A percentile compares a stretch with the other conserved stretches of the same genome.
Conservation (phyloP, 2,113 vertebrate species). For the Archilochus colubris region DNA sequence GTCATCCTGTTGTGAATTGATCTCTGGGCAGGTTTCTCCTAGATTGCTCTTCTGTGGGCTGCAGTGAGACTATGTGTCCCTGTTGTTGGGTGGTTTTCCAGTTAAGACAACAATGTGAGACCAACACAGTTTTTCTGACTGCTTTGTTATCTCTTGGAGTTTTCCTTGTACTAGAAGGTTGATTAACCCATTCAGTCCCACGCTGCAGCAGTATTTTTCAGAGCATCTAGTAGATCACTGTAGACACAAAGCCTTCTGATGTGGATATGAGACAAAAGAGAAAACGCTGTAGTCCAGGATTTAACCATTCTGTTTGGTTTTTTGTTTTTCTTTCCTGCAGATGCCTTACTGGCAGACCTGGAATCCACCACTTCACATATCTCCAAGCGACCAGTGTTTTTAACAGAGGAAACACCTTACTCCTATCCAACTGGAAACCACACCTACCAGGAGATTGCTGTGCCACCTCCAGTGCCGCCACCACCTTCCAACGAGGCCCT, state of each 20-base stretch:
- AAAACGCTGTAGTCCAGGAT: not conserved
- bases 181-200: not conserved
- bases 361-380: slow-evolving; percentile 98
- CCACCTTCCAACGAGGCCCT: slow-evolving; percentile 89
- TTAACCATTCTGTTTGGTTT: not conserved
- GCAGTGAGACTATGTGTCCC: fast-evolving
- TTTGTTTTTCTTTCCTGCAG: slow-evolving; percentile 60
- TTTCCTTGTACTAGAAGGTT: not conserved
- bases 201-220: not conserved
- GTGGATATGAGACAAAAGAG: not conserved
- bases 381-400: slow-evolving; percentile 91
- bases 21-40: not conserved
- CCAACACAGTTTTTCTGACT: not conserved
- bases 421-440: slow-evolving; percentile 90
- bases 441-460: slow-evolving; percentile 86
- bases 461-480: slow-evolving; percentile 87
- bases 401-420: slow-evolving; percentile 92
- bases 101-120: not conserved
- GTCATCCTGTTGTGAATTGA: not conserved
- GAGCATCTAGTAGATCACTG: not conserved
- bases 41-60: not conserved
- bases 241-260: not conserved
- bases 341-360: slow-evolving; percentile 93
- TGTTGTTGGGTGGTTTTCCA: not conserved
- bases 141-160: not conserved